Evolutionary conservation across 2,888 invertebrate species (phyloP), one percentile per base, ranked within the genome.

Genomic region (Andrena bucephala): DNA sequence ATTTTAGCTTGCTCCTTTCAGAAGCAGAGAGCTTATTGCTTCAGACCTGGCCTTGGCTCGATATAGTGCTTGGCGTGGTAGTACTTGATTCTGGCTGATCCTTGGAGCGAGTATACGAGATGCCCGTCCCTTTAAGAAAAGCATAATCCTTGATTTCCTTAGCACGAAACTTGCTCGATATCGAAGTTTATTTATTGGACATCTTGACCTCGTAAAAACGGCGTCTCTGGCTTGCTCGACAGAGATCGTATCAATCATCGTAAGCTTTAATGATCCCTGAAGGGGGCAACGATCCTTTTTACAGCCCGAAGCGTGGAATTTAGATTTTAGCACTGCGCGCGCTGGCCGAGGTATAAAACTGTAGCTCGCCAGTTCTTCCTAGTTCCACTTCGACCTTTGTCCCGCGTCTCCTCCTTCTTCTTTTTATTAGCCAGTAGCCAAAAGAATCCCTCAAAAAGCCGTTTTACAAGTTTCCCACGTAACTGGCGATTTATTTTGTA

Each of bases 141-240:
- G 27, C 20, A 36, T 57, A 36, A 27, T 59, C 36, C 42, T 59
- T 42, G 60, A 71, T 60, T 42, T 62, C 50, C 70, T 48, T 48
- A 27, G 16, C 13, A 24, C 48, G 29, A 31, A 71, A 62, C 36
- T 62, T 62, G 27, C 60, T 20, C 20, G 36, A 52, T 60, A 60
- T 54, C n/a, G 33, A 54, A 62, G 68, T 68, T 75, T 68, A 60
- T 68, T 75, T 68, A 75, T 69, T 68, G 62, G 42, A 29, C 20
- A 67, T 52, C 36, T 69, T 36, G 69, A 75, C 52, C 68, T 69
- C 75, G 60, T 75, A 75, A 75, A 75, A 36, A 20, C 50, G 50
- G 29, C 69, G 36, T 62, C 50, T 27, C 4, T 2, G 36, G 50
- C 31, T 36, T 62, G 50, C 24, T 75, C 36, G 29, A 42, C 36